Evolutionary conservation across 2,797 vertebrate species (phyloP), one percentile per base, ranked within the genome.

Genomic region (Tinamus major): DNA sequence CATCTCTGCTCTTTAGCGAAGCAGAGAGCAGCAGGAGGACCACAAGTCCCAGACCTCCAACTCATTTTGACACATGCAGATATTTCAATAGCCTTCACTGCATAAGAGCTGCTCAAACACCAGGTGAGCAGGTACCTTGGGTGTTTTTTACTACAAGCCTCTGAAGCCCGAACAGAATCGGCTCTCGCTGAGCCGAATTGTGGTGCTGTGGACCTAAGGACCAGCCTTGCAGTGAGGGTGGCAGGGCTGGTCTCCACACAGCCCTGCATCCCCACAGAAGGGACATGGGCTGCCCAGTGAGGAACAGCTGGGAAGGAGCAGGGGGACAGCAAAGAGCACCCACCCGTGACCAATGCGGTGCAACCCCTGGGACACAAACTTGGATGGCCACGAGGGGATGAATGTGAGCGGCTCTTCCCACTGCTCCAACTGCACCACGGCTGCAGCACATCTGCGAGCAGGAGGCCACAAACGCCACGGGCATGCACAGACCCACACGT

Each of bases 241-340:
- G 16, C 17, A 31, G 10, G 10, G 0, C 3, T 35, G 26, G 21
- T 56, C 41, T 33, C 56, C 1, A 2, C 17, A 6, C 3, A 61
- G 58, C 83, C 4, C 39, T 1, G 0, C 29, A 27, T 29, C 46
- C 48, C 48, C 49, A 9, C 19, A 48, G 68, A 55, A 26, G 71
- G 9, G 1, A 14, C 24, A 31, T 21, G 26, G 71, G 63, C 49
- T 0, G 0, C 4, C 19, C 46, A 12, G 11, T 6, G 13, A 21
- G 23, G 13, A 39, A 42, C 18, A 13, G 8, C 13, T 9, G 13
- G 35, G 33, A 26, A 35, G 58, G 23, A 10, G 35, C 21, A 24
- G 59, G 35, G 15, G 10, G 35, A 26, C 21, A 26, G 48, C 48
- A 35, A 26, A 35, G 20, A 46, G 46, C 31, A n/a, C 20, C 68